Evolutionary conservation across 2,113 vertebrate species (phyloP), one percentile per base, ranked within the genome.

Genomic region (Lonchura striata): DNA sequence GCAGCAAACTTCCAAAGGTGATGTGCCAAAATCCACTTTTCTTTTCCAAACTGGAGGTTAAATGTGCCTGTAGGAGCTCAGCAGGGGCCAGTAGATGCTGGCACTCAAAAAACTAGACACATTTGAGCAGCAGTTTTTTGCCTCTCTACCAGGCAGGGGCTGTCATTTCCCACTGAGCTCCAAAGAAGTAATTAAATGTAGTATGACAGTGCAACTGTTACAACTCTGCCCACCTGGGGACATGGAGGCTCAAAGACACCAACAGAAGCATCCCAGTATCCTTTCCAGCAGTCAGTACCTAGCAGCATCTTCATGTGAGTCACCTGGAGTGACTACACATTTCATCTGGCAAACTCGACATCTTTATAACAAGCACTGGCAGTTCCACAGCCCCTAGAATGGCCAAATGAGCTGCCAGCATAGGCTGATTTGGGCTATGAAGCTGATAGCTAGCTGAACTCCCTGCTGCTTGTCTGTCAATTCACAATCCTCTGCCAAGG

Each of bases 41-140:
- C 47, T 90, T 68, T 94, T 93, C 91, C 92, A 95, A 71, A 93
- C 35, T 49, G 69, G 88, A 97, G 82, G 92, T 93, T 92, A 96
- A 96, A 92, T 56, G 64, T 71, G 94, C 76, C 86, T 92, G 72
- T 39, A 88, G 52, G 80, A 92, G 80, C 91, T 92, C 92, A 86
- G 86, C 64, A 71, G 68, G 88, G 65, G 60, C 63, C 79, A 74
- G 86, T 15, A 81, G 68, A 93, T 47, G 16, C 88, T 95, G 94
- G 80, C 72, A 80, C 11, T 74, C 64, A 69, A 72, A 79, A 92
- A 82, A 33, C 3, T 1, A 74, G 50, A 47, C 88, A 60, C 23
- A 74, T 77, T 15, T 54, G 24, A 95, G 76, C 66, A 90, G 82
- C 66, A 86, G 75, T 70, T 94, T 83, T 47, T 71, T 74, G 86